Evolutionary conservation across 2,888 invertebrate species (phyloP), one percentile per base, ranked within the genome.

Genomic region (Eupithecia subfuscata): DNA sequence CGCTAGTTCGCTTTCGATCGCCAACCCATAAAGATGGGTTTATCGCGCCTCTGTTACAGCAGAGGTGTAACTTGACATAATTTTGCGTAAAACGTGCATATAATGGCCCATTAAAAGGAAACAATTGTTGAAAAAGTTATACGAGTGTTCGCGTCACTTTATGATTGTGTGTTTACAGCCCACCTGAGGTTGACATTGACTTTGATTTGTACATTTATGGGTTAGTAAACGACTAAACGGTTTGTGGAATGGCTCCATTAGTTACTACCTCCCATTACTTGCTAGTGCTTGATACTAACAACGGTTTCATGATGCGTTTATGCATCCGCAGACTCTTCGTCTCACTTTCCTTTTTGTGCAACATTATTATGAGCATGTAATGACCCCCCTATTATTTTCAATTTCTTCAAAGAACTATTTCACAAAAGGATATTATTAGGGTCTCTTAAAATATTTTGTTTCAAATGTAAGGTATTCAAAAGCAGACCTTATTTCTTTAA

Each of bases 71-170:
- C 93, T 91, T 93, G 92, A 94, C 93, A 94, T 94, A 93, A 93
- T 94, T 94, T 94, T 94, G 93, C 94, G 92, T 93, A 93, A 93
- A 94, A 92, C 92, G 89, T 90, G 91, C 90, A 92, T 92, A 93
- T 94, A 93, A 95, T 93, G 92, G 93, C 88, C 94, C 92, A 94
- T 95, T 94, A 94, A 94, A 94, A 91, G 91, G 92, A 94, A 94
- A 95, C 94, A 94, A 94, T 95, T 94, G 94, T 94, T 94, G 90
- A 94, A 95, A 95, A 95, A 94, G 93, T 95, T 93, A 93, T 92
- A 94, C 91, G 93, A 92, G 92, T 92, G 91, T 89, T 92, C 90
- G 88, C 93, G 94, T 93, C 92, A 92, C 89, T 94, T 95, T 94
- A 94, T 94, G 94, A 94, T 92, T 94, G 92, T 92, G 86, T 93